A percentile compares a stretch with the other conserved stretches of the same genome.
phyloP scores from a whole-genome alignment of 2,797 vertebrate genomes.

The Alexandromys oeconomus region DNA sequence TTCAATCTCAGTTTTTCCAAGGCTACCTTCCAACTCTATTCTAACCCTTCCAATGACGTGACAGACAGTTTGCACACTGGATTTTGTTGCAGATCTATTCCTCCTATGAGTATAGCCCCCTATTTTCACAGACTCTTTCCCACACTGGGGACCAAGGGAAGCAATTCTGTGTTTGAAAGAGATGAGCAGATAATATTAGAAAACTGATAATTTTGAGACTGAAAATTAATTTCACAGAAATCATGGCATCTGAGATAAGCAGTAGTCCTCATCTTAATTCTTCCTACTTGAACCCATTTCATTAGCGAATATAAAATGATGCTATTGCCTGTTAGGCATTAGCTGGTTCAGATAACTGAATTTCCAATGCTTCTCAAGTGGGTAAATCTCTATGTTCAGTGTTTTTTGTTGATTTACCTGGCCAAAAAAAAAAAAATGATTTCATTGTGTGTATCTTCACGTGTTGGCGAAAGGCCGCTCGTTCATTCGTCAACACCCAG shows the following conservation, averaged over 20 bases:
- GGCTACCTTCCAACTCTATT: neutral
- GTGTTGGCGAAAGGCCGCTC: too few relatives aligned
- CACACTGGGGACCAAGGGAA: neutral
- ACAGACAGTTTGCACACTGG: neutral
- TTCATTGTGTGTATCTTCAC: neutral
- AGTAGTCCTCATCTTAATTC: neutral
- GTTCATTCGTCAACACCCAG: too few relatives aligned
- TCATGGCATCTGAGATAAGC: neutral
- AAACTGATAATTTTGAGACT: neutral
- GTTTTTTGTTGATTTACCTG: neutral
- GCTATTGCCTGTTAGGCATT: slow-evolving; percentile 26
- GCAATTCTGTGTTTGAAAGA: neutral
- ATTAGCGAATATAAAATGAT: neutral
- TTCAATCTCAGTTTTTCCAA: neutral
- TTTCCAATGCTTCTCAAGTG: neutral
- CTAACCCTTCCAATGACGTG: neutral
- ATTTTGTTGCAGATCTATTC: neutral
- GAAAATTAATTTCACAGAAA: neutral
- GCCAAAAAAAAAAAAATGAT: neutral
- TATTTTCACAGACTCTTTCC: slow-evolving; percentile 12
- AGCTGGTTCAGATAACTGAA: slow-evolving; percentile 16
- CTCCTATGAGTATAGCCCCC: neutral
- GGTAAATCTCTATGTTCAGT: slow-evolving; percentile 7
- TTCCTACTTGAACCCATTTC: neutral
- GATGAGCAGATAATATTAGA: neutral